A percentile compares a stretch with the other conserved stretches of the same genome.
Evolutionary conservation across 1,140 invertebrate species (phyloP).

Genomic region (Calosoma granatense): DNA sequence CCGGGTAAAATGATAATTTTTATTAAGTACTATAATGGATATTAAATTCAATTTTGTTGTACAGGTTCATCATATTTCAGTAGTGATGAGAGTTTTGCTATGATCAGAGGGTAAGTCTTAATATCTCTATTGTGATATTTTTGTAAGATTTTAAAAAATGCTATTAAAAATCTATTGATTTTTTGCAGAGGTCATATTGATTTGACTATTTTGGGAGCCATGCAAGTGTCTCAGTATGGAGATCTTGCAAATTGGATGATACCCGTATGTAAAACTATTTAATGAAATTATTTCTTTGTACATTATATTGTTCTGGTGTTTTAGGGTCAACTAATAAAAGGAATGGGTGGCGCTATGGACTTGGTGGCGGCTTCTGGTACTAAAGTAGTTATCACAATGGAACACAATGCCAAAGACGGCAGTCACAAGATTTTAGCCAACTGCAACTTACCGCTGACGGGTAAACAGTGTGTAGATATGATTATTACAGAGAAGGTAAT

Average conservation of each 20-base stretch:
- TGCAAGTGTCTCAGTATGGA: slow-evolving; percentile 94
- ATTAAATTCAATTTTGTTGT: too few relatives aligned
- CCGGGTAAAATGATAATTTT: too few relatives aligned
- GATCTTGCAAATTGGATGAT: slow-evolving; percentile 99
- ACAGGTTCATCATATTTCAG: slow-evolving; percentile 82
- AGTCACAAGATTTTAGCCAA: slow-evolving; percentile 83
- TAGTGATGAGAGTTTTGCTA: slow-evolving; percentile 97
- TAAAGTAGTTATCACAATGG: slow-evolving; percentile 96
- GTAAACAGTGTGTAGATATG: slow-evolving; percentile 84
- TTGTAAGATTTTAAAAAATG: too few relatives aligned
- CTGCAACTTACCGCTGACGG: slow-evolving; percentile 91
- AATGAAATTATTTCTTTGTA: slow-evolving; percentile 11
- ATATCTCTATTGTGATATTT: slow-evolving; percentile 8
- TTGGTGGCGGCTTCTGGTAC: slow-evolving; percentile 79
- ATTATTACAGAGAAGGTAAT: slow-evolving; percentile 93
- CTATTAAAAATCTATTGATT: slow-evolving; percentile 16
- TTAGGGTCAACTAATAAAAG: slow-evolving; percentile 94
- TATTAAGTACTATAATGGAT: too few relatives aligned
- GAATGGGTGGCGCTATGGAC: slow-evolving; percentile 99
- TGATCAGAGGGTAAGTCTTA: slow-evolving; percentile 80
- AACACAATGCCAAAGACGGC: slow-evolving; percentile 88
- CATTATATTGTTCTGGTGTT: slow-evolving; percentile 22
- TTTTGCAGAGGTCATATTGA: slow-evolving; percentile 81
- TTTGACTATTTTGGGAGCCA: slow-evolving; percentile 91
- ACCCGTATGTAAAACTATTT: slow-evolving; percentile 58